A percentile compares a stretch with the other conserved stretches of the same genome.
phyloP scores from a whole-genome alignment of 1,140 invertebrate species.

The Monochamus saltuarius region DNA sequence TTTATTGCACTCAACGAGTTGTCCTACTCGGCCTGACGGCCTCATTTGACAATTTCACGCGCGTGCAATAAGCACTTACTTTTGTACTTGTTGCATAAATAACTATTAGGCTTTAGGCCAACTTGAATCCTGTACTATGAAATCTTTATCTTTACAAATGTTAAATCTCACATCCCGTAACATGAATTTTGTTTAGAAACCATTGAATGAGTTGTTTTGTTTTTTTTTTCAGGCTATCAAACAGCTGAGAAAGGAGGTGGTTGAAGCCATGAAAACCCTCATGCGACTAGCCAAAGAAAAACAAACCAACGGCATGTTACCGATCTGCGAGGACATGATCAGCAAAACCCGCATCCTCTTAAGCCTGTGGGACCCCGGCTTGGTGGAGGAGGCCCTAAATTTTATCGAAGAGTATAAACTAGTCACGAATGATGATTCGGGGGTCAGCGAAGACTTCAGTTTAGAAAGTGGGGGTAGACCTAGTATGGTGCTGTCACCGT shows the following conservation, averaged over 20 bases:
- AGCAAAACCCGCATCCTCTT: constrained; percentile 75
- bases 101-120: too few species aligned
- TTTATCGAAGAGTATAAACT: constrained; percentile 77
- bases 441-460: constrained; percentile 47
- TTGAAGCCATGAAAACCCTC: constrained; percentile 74
- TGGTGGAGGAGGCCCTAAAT: constrained; percentile 81
- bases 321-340: constrained; percentile 77
- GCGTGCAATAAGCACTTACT: too few species aligned
- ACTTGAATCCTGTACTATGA: too few species aligned
- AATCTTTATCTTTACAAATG: too few species aligned
- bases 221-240: constrained; percentile 66
- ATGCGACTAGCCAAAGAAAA: constrained; percentile 72
- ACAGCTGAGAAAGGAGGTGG: constrained; percentile 73
- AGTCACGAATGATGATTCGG: constrained; percentile 53
- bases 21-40: too few species aligned
- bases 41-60: too few species aligned
- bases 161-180: not conserved
- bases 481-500: constrained; percentile 65
- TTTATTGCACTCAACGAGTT: too few species aligned
- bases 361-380: constrained; percentile 77
- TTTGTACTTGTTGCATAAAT: too few species aligned
- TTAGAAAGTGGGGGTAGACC: constrained; percentile 40
- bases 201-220: not conserved
- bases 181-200: too few species aligned
- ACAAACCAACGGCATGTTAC: constrained; percentile 71